Evolutionary conservation across 2,113 vertebrate genomes (phyloP).

Genomic region (Tupaia chinensis): DNA sequence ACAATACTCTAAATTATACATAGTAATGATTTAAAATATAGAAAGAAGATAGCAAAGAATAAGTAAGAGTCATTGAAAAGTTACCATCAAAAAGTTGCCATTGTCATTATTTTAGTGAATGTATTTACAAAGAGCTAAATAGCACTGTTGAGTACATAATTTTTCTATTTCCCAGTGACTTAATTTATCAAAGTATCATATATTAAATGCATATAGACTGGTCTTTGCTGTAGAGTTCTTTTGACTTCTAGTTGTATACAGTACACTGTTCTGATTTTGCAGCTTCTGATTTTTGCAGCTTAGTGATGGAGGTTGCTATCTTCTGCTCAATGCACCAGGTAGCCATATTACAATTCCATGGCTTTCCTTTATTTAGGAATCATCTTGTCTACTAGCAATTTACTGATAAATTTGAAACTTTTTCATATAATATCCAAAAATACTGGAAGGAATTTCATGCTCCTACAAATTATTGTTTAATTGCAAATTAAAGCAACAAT

Average conservation of each 20-base stretch:
- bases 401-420: not conserved
- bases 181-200: not conserved
- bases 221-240: not conserved
- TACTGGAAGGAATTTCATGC: not conserved
- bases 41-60: not conserved
- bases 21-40: not conserved
- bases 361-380: not conserved
- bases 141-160: not conserved
- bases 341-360: not conserved
- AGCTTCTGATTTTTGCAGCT: too few species aligned
- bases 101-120: not conserved
- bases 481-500: not conserved
- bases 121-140: not conserved
- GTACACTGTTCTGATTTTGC: not conserved
- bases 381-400: not conserved
- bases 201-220: not conserved
- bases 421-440: not conserved
- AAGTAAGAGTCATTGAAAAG: not conserved
- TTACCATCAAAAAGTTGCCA: not conserved
- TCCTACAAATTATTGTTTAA: not conserved
- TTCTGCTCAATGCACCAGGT: not conserved
- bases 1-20: not conserved
- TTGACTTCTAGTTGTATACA: not conserved
- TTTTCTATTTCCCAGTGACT: not conserved
- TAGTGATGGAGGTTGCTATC: not conserved